Evolutionary conservation across 2,113 vertebrate genomes (phyloP).

Genomic region (Crocuta crocuta): DNA sequence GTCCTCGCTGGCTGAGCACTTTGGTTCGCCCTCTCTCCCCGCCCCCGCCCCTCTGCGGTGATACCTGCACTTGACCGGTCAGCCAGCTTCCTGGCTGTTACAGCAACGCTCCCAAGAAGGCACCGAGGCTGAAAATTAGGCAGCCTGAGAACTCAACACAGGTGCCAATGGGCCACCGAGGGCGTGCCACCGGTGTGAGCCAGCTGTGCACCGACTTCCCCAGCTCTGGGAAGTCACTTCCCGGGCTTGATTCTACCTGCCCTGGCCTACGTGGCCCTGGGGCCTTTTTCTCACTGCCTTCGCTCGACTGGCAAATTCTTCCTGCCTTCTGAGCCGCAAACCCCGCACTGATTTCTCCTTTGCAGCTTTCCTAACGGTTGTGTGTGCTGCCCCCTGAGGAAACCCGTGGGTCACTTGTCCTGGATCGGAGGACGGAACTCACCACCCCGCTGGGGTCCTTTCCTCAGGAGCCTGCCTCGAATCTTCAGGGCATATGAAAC

Average conservation of each 20-base stretch:
- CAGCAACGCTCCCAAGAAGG: neutral
- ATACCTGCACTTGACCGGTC: neutral
- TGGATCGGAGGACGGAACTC: neutral
- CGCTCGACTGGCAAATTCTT: neutral
- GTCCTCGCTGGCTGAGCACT: neutral
- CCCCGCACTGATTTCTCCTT: neutral
- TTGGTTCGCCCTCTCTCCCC: neutral
- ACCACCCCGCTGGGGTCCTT: neutral
- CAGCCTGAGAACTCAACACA: neutral
- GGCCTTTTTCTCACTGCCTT: neutral
- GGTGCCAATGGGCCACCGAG: no score
- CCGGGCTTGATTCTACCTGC: neutral
- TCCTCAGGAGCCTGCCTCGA: neutral
- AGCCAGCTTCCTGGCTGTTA: neutral
- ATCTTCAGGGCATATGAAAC: neutral
- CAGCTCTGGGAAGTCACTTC: neutral
- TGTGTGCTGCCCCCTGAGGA: constrained; percentile 35
- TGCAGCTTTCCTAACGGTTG: neutral
- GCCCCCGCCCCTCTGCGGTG: neutral
- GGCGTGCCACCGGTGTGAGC: neutral
- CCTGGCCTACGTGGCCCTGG: neutral
- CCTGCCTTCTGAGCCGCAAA: no score
- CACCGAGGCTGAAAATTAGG: neutral
- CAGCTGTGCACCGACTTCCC: neutral
- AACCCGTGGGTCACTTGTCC: neutral